Evolutionary conservation across 2,888 invertebrate species (phyloP).

Genomic region (Drosophila peninsularis): DNA sequence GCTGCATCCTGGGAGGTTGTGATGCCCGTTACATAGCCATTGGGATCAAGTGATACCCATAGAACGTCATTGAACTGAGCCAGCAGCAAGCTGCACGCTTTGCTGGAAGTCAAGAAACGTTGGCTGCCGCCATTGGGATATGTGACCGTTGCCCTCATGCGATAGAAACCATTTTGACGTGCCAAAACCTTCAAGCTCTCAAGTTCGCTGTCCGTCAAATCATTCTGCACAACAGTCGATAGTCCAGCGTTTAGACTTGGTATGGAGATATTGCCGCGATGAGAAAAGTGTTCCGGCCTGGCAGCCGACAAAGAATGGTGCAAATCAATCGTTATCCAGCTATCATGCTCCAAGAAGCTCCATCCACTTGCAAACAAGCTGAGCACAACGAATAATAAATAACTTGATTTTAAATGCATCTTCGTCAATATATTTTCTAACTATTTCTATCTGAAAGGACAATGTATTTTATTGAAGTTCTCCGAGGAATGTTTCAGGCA

Average conservation of each 20-base stretch:
- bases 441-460: constrained; percentile 1
- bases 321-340: constrained; percentile 89
- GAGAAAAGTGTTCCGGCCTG: constrained; percentile 86
- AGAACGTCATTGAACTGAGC: constrained; percentile 91
- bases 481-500: not conserved
- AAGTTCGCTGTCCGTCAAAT: constrained; percentile 86
- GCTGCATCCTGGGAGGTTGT: constrained; percentile 85
- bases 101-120: constrained; percentile 91
- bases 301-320: constrained; percentile 88
- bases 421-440: not conserved
- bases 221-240: constrained; percentile 87
- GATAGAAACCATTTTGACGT: constrained; percentile 89
- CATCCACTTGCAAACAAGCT: constrained; percentile 38
- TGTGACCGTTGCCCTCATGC: constrained; percentile 89
- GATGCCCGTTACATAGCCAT: constrained; percentile 91
- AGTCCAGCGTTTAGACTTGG: constrained; percentile 89
- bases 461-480: not conserved
- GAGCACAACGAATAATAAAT: constrained; percentile 33
- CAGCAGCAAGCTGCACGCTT: constrained; percentile 91
- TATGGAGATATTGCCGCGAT: constrained; percentile 89
- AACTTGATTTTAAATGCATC: constrained; percentile 34
- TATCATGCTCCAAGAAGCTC: constrained; percentile 89
- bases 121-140: constrained; percentile 88
- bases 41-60: constrained; percentile 91
- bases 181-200: constrained; percentile 86